Conservation (phyloP, 2,797 vertebrate genomes). For the Steatocranus sp. region DNA sequence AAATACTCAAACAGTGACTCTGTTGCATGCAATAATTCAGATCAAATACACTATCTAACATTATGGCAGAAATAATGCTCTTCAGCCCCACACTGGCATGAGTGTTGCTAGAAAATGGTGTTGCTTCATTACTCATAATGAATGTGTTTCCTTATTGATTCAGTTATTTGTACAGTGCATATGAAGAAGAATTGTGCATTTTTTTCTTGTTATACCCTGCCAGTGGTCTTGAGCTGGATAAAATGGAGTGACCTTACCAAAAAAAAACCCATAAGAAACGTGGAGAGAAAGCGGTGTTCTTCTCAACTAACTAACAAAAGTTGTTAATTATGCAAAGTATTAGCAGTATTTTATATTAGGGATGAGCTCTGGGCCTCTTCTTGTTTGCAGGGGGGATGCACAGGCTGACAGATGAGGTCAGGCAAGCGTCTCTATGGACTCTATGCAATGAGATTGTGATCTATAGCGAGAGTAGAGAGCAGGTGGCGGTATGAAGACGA, state of each 20-base stretch:
- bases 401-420: not conserved
- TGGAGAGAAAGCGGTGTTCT: not conserved
- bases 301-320: not conserved
- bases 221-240: not conserved
- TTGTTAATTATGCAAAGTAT: not conserved
- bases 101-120: not conserved
- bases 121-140: not conserved
- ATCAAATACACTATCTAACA: not conserved
- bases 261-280: fast-evolving
- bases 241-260: not conserved
- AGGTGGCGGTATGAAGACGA: not conserved
- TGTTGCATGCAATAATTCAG: not conserved
- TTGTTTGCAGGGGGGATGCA: not conserved
- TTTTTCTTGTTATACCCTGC: not conserved
- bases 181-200: not conserved
- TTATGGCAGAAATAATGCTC: not conserved
- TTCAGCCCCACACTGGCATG: not conserved
- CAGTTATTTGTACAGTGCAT: not conserved
- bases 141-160: not conserved
- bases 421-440: not conserved
- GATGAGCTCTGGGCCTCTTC: not conserved
- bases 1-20: not conserved
- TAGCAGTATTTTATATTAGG: not conserved
- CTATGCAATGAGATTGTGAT: not conserved
- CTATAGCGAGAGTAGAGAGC: not conserved